Base-by-base conservation (phyloP, 2,888 invertebrate species). In the Andrena chrysosceles region DNA sequence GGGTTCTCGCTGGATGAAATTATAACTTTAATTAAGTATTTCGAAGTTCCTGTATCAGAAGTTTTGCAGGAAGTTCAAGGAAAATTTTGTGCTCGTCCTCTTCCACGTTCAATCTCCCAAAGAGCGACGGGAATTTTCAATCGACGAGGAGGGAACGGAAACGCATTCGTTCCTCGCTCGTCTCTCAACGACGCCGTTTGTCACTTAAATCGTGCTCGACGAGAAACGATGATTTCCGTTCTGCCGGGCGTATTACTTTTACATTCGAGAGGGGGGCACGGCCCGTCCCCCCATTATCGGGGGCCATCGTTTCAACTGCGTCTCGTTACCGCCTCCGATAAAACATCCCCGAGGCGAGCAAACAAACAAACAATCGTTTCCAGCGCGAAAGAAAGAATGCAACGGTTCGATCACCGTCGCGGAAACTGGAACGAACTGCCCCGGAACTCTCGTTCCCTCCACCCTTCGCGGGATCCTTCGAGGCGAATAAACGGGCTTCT, bases 241-340 rank as follows among this genome's bases (percentile, higher is more conserved):
- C 64, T 52, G 77, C 60, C 48, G 59, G 78, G 67, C 71, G 82
- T 68, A 77, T 81, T 82, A 82, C 67, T 81, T 82, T 71, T 68
- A 81, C 82, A 81, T 81, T 83, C 77, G 67, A 10, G 71, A 16
- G 23, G 49, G 26, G 63, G 16, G 10, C 23, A 23, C 67, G 69
- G 52, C 31, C 62, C 66, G 13, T 42, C 42, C 59, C 59, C 60
- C 83, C 74, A 71, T 70, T 74, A 82, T 82, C 63, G 67, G 33
- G 23, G 59, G 42, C 78, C 81, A 74, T 82, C 82, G 74, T 60
- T 79, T 83, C 56, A 72, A 76, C 62, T 54, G 70, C 80, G 64
- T 71, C 80, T 85, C 77, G 77, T 81, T 85, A 85, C 73, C 84
- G 63, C 33, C 64, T 56, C 26, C 84, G 56, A 85, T 85, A 84